Conservation (phyloP, 1,140 invertebrate species). For the Saccostrea echinata region DNA sequence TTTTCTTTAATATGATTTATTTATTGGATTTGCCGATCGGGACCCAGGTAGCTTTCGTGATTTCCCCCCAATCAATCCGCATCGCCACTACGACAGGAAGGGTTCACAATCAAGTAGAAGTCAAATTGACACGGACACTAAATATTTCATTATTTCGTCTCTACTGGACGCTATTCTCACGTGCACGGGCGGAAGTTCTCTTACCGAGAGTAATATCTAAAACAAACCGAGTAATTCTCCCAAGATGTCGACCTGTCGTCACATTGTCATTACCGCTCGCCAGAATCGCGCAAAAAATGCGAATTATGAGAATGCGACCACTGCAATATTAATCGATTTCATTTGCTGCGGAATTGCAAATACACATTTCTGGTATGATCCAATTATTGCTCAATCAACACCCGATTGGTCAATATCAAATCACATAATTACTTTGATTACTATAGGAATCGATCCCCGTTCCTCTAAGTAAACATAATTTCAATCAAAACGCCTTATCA, state of each 20-base stretch:
- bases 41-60: slow-evolving; percentile 11
- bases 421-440: slow-evolving; percentile 33
- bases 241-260: slow-evolving; percentile 32
- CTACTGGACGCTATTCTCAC: neutral
- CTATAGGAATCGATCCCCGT: neutral
- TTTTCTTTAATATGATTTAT: slow-evolving; percentile 38
- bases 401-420: slow-evolving; percentile 30
- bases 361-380: slow-evolving; percentile 32
- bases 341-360: slow-evolving; percentile 27
- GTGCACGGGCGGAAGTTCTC: neutral
- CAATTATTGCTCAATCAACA: slow-evolving; percentile 37
- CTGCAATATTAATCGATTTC: slow-evolving; percentile 35
- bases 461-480: neutral
- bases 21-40: slow-evolving; percentile 13
- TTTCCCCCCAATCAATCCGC: neutral
- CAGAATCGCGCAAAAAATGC: slow-evolving; percentile 27
- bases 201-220: neutral
- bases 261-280: slow-evolving; percentile 1
- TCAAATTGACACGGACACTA: slow-evolving; percentile 12
- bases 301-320: slow-evolving; percentile 6
- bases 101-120: slow-evolving; percentile 17
- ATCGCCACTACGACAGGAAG: neutral
- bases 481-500: slow-evolving; percentile 21
- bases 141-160: slow-evolving; percentile 34
- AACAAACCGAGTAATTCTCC: slow-evolving; percentile 11